These are phyloP conservation scores for Champsocephalus gunnari DNA, from an alignment of 2,797 vertebrate genomes.

Conservation along the genomic window DNA sequence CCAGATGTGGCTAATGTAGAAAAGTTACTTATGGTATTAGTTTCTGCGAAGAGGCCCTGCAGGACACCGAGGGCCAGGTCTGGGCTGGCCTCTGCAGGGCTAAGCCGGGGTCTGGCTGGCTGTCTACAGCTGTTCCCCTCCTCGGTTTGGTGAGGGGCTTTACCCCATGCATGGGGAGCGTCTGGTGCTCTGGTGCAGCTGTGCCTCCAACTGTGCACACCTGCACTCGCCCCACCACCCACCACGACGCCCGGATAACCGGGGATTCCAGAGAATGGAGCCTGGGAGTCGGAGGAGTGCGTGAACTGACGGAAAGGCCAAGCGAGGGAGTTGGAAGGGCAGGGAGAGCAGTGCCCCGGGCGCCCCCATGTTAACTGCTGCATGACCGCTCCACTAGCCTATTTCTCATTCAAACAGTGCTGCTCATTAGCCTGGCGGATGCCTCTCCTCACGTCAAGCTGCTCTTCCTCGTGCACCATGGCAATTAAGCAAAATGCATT, in stretches of 20 bases:
- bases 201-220: slow-evolving; percentile 83
- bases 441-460: slow-evolving; percentile 71
- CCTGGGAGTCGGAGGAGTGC: slow-evolving; percentile 50
- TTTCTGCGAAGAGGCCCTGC: slow-evolving; percentile 31
- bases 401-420: slow-evolving; percentile 67
- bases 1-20: neutral
- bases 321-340: slow-evolving; percentile 38
- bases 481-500: slow-evolving; percentile 83
- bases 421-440: slow-evolving; percentile 74
- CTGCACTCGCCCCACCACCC: slow-evolving; percentile 79
- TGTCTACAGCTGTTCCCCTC: slow-evolving; percentile 83
- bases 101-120: slow-evolving; percentile 66
- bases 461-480: slow-evolving; percentile 65
- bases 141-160: slow-evolving; percentile 73
- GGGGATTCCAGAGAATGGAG: slow-evolving; percentile 61
- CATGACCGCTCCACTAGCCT: slow-evolving; percentile 49
- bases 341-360: slow-evolving; percentile 30
- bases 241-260: slow-evolving; percentile 68
- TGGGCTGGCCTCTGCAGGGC: slow-evolving; percentile 50
- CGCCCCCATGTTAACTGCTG: slow-evolving; percentile 49
- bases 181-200: slow-evolving; percentile 81
- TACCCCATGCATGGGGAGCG: slow-evolving; percentile 70
- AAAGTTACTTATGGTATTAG: slow-evolving; percentile 27
- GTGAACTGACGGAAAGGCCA: slow-evolving; percentile 58
- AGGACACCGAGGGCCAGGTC: slow-evolving; percentile 29